These are phyloP conservation scores for Heteronetta atricapilla DNA, from an alignment of 2,113 vertebrate genomes.

Conservation along the genomic window DNA sequence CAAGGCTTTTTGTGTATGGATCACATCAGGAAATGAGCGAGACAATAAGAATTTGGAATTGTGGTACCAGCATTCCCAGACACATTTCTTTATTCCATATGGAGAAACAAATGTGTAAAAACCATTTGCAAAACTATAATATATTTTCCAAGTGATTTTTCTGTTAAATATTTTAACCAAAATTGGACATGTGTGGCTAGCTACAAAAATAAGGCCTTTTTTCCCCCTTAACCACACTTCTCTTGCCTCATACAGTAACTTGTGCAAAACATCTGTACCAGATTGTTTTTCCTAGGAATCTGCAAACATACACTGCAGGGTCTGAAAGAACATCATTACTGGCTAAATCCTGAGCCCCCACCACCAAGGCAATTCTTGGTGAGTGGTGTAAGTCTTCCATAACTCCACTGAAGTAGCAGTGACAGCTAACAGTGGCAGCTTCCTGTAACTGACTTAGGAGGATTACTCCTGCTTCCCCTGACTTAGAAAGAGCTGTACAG, in stretches of 20 bases:
- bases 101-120: slow-evolving; percentile 13
- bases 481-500: neutral
- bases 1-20: neutral
- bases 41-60: slow-evolving; percentile 35
- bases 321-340: neutral
- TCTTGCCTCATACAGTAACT: neutral
- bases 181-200: neutral
- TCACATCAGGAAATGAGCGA: slow-evolving; percentile 26
- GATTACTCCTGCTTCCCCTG: neutral
- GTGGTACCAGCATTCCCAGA: slow-evolving; percentile 43
- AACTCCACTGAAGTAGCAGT: neutral
- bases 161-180: slow-evolving; percentile 30
- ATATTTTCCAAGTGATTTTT: slow-evolving; percentile 33
- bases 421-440: neutral
- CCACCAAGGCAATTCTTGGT: neutral
- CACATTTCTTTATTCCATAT: slow-evolving; percentile 32
- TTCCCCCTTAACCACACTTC: neutral
- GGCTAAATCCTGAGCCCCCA: neutral
- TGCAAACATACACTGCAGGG: neutral
- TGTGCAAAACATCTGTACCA: neutral
- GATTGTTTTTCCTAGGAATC: neutral
- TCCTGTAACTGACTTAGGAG: neutral
- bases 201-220: neutral
- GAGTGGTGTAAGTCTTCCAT: neutral
- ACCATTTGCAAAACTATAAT: neutral